These are phyloP conservation scores for Carterocephalus palaemon DNA, from an alignment of 2,888 invertebrate species.

Conservation along the genomic window DNA sequence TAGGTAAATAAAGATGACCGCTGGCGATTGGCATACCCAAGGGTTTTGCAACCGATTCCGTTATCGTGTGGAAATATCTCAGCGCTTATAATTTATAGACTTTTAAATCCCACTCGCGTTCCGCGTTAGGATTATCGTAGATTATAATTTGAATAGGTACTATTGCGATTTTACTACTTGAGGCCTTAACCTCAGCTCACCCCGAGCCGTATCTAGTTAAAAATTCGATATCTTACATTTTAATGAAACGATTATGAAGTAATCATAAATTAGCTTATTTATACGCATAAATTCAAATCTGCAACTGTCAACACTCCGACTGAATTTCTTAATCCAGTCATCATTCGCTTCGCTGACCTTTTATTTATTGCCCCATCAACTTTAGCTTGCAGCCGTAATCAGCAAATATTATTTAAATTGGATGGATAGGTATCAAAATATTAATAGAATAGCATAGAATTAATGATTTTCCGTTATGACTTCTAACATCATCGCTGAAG, in stretches of 20 bases:
- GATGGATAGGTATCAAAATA: no score
- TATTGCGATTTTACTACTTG: constrained; percentile 5
- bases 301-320: no score
- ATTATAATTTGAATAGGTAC: constrained; percentile 16
- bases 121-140: constrained; percentile 3
- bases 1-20: constrained; percentile 30
- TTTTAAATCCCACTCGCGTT: constrained; percentile 11
- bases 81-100: constrained; percentile 19
- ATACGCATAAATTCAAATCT: neutral
- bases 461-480: no score
- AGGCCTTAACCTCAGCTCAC: constrained; percentile 17
- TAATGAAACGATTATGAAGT: constrained; percentile 10
- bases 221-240: constrained; percentile 9
- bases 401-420: no score
- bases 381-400: no score
- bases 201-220: constrained; percentile 6
- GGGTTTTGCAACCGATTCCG: constrained; percentile 25
- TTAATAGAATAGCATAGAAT: no score
- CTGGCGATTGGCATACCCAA: constrained; percentile 18
- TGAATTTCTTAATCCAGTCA: constrained; percentile 1
- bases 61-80: constrained; percentile 27
- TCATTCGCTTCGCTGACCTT: constrained; percentile 4
- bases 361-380: no score
- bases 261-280: constrained; percentile 16
- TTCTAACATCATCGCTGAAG: no score